These are phyloP conservation scores for Rhincodon typus DNA, from an alignment of 2,797 vertebrate species.

Conservation along the genomic window DNA sequence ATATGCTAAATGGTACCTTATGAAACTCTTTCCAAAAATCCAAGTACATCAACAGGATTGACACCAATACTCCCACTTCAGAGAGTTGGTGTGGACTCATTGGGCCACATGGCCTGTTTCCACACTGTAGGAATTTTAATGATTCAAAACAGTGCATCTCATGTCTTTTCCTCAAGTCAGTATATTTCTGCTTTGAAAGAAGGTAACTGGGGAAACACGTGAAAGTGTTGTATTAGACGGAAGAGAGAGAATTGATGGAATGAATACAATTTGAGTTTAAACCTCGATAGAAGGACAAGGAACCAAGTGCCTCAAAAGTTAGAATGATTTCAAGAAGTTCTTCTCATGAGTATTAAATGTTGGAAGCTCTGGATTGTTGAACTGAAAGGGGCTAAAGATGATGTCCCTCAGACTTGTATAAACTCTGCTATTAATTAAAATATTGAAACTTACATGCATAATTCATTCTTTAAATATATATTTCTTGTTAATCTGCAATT, in stretches of 20 bases:
- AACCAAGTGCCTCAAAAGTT: neutral
- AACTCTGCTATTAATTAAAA: neutral
- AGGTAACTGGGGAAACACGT: neutral
- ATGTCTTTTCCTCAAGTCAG: too few species aligned
- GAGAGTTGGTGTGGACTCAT: too few species aligned
- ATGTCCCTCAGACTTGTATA: neutral
- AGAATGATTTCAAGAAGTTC: neutral
- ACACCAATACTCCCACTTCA: too few species aligned
- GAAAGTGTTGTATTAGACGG: too few species aligned
- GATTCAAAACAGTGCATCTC: too few species aligned
- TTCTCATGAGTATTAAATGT: neutral
- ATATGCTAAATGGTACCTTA: too few species aligned
- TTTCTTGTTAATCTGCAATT: neutral
- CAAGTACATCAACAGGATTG: too few species aligned
- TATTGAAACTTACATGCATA: neutral
- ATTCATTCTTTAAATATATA: neutral
- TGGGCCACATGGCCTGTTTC: too few species aligned
- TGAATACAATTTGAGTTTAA: neutral
- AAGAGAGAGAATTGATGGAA: neutral
- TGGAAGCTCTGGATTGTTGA: neutral
- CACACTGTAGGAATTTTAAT: too few species aligned
- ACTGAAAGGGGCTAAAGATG: neutral
- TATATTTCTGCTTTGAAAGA: too few species aligned
- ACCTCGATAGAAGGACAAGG: neutral
- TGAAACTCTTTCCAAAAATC: too few species aligned